A percentile compares a stretch with the other conserved stretches of the same genome.
Evolutionary conservation across 2,113 vertebrate genomes (phyloP).

Genomic region (Lophura nycthemera): DNA sequence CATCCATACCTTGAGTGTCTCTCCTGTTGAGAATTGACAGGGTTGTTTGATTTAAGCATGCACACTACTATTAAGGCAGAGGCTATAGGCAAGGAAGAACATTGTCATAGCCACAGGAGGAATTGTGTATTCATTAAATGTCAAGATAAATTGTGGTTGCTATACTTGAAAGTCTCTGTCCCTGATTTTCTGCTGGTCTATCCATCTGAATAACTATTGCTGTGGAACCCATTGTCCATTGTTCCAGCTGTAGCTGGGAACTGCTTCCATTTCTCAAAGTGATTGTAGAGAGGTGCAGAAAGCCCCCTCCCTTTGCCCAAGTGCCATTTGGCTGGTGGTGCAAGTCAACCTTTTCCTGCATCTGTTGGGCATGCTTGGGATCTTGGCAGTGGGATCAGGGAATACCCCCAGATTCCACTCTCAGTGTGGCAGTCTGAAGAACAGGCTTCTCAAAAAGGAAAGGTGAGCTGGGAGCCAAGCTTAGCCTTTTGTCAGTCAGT

Average conservation of each 20-base stretch:
- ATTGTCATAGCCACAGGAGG: not conserved
- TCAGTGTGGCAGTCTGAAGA: not conserved
- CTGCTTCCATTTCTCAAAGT: not conserved
- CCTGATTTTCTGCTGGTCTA: not conserved
- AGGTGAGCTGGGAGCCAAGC: not conserved
- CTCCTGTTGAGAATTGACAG: not conserved
- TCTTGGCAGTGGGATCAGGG: accelerated
- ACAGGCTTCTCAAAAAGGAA: not conserved
- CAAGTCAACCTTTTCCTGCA: not conserved
- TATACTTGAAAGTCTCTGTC: not conserved
- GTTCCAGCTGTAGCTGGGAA: not conserved
- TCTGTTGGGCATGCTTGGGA: not conserved
- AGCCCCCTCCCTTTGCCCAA: not conserved
- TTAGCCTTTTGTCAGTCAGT: not conserved
- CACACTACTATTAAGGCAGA: not conserved
- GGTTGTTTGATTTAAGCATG: not conserved
- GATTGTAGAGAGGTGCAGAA: not conserved
- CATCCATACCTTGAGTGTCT: accelerated
- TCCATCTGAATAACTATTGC: not conserved
- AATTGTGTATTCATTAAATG: not conserved
- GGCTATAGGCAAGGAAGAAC: not conserved
- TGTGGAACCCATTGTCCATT: not conserved
- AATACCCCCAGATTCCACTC: not conserved
- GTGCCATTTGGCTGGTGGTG: not conserved
- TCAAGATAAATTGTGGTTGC: not conserved